These are phyloP conservation scores for Squalus acanthias DNA, from an alignment of 2,797 vertebrate species.

Conservation along the genomic window DNA sequence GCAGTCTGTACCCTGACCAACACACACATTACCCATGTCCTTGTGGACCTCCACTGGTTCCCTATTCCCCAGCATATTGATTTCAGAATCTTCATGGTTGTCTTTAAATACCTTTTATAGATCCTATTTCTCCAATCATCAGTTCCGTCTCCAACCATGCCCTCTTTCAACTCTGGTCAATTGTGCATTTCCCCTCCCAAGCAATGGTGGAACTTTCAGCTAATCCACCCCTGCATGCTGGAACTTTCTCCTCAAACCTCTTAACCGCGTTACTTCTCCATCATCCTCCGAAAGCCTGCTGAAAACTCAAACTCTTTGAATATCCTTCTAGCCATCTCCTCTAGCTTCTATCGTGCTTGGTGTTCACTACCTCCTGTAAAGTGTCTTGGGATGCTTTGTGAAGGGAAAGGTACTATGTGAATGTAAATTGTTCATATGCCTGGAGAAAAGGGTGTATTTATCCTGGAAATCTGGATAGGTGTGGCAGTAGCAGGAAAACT, in stretches of 20 bases:
- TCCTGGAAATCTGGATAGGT: background rate
- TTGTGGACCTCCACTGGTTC: background rate
- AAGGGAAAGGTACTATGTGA: background rate
- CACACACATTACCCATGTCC: background rate
- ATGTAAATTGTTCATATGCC: background rate
- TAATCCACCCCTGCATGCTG: background rate
- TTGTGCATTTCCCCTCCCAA: background rate
- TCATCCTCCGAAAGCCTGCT: background rate
- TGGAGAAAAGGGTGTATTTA: background rate
- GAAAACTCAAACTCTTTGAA: background rate
- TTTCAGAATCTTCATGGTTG: background rate
- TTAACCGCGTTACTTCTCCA: background rate
- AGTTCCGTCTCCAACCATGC: background rate
- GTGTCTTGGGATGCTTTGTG: background rate
- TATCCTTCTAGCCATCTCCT: background rate
- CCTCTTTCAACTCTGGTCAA: background rate
- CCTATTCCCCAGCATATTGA: background rate
- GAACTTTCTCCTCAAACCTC: background rate
- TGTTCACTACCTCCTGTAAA: background rate
- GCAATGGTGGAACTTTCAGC: background rate
- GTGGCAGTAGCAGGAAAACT: background rate
- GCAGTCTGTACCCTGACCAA: background rate
- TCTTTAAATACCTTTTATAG: background rate
- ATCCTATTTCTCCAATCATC: too few species aligned
- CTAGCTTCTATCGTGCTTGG: too few species aligned